These are phyloP conservation scores for Nomada hirtipes DNA, from an alignment of 2,888 invertebrate species.

Conservation along the genomic window DNA sequence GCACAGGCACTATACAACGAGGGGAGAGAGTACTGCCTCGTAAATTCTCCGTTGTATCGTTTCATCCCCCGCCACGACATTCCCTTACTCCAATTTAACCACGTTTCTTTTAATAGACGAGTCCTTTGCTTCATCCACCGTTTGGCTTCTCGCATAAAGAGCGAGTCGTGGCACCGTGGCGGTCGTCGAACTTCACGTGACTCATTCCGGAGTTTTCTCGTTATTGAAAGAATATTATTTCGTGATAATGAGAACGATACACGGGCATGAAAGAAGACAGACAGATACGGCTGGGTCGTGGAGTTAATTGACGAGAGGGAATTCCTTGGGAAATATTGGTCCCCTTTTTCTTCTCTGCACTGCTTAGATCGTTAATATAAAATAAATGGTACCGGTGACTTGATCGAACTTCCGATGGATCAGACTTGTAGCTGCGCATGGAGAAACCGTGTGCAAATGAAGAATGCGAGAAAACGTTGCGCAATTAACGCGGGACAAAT, in stretches of 20 bases:
- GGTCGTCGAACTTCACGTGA: conserved; percentile 32
- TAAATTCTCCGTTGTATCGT: conserved; percentile 19
- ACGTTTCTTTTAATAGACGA: conserved; percentile 41
- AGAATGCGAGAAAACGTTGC: neutral
- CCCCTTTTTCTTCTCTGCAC: no score
- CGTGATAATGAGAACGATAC: conserved; percentile 16
- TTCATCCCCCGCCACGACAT: conserved; percentile 12
- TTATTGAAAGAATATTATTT: conserved; percentile 48
- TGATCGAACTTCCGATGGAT: no score
- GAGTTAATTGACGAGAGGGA: conserved; percentile 1
- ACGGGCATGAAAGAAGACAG: neutral
- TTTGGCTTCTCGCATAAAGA: conserved; percentile 47
- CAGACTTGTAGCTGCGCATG: no score
- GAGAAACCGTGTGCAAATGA: no score
- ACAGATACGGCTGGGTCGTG: neutral
- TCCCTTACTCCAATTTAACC: conserved; percentile 37
- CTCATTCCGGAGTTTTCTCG: conserved; percentile 25
- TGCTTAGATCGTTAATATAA: no score
- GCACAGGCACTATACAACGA: neutral
- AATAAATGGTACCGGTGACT: no score
- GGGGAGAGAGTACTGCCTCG: no score
- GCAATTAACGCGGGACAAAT: conserved; percentile 4
- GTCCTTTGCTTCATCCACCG: conserved; percentile 23
- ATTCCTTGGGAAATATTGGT: neutral
- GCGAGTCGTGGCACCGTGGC: neutral